Evolutionary conservation across 2,113 vertebrate species (phyloP).

Genomic region (Dipodomys stephensi): DNA sequence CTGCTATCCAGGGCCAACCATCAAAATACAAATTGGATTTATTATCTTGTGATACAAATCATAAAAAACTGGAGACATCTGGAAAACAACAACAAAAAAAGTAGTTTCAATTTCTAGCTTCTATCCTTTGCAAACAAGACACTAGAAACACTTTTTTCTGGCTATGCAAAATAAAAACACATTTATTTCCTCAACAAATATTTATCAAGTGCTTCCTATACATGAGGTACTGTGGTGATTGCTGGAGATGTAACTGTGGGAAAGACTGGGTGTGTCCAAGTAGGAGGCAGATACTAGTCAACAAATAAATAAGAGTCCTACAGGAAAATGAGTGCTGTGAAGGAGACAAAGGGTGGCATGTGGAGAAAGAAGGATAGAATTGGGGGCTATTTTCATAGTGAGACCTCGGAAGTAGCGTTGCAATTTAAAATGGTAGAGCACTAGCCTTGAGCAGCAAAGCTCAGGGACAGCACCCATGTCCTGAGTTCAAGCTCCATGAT

Average conservation of each 20-base stretch:
- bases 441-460: no score
- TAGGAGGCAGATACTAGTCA: neutral
- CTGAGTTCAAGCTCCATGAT: no score
- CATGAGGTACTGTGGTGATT: neutral
- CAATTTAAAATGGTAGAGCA: no score
- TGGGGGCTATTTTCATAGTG: neutral
- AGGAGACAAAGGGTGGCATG: neutral
- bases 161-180: conserved; percentile 47
- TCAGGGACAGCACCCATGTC: no score
- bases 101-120: neutral
- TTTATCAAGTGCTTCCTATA: neutral
- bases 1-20: neutral
- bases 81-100: neutral
- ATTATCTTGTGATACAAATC: neutral
- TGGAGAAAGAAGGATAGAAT: neutral
- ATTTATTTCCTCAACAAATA: neutral
- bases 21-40: conserved; percentile 48
- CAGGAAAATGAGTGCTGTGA: neutral
- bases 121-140: neutral
- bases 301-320: neutral
- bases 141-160: conserved; percentile 30
- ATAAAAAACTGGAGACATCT: neutral
- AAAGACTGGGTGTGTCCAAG: neutral
- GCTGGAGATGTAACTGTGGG: neutral
- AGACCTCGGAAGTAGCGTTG: neutral